Evolutionary conservation across 1,140 invertebrate species (phyloP).

Genomic region (Metaphire vulgaris): DNA sequence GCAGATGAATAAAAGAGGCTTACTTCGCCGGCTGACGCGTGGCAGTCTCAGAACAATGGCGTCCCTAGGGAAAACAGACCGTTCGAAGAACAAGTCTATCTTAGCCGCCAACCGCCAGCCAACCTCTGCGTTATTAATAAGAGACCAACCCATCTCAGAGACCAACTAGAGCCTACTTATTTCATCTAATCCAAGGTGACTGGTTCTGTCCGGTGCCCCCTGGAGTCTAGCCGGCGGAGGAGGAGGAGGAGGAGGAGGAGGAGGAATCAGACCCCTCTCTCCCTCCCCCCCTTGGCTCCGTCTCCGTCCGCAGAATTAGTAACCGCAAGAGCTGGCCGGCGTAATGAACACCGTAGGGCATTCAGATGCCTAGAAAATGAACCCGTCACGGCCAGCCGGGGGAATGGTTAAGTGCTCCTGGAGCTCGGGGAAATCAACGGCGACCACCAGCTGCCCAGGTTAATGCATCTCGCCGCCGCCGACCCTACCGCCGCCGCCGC

Average conservation of each 20-base stretch:
- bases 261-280: too few species aligned
- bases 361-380: background rate
- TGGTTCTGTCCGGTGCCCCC: background rate
- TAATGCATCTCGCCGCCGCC: background rate
- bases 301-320: background rate
- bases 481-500: too few species aligned
- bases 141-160: background rate
- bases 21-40: too few species aligned
- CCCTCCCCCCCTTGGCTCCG: background rate
- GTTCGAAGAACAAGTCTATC: background rate
- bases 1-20: too few species aligned
- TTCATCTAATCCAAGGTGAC: conserved; percentile 1
- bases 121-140: background rate
- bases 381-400: background rate
- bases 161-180: background rate
- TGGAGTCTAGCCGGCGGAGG: too few species aligned
- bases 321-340: background rate
- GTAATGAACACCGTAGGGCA: background rate
- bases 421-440: background rate
- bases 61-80: too few species aligned
- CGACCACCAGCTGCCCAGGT: background rate
- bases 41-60: too few species aligned
- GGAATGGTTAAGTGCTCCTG: background rate
- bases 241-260: too few species aligned
- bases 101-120: background rate